Evolutionary conservation across 2,797 vertebrate genomes (phyloP), one percentile per base, ranked within the genome.

Genomic region (Helicolenus hilgendorfi): DNA sequence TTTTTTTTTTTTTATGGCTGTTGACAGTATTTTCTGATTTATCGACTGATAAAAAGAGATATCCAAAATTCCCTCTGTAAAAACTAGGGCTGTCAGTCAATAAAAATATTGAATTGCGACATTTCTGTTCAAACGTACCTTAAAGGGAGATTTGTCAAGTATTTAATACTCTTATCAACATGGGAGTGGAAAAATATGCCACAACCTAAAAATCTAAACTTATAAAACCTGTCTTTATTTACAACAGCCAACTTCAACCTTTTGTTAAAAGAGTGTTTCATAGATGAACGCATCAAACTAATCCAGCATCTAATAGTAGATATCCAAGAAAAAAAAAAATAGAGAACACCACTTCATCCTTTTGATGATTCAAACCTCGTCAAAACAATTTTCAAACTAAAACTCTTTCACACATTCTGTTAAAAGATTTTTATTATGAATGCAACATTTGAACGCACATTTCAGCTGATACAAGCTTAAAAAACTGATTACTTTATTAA

Each of bases 391-490:
- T 53, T 59, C 2, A 81, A 65, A 55, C 13, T 24, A 27, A 70
- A 70, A 41, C 36, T 11, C 18, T 56, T 76, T 33, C 22, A 81
- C 68, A 75, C 77, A 83, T 60, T 76, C 29, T 45, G 2, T n/a
- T n/a, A 70, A 53, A 33, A 68, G 67, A 71, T 83, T 89, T 56
- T 90, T 88, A 78, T 79, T 80, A 80, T 56, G 7, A 86, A 83
- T 4, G 22, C 4, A 79, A 71, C 33, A 84, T 45, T 31, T 63
- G 20, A 63, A 41, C 11, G 14, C 56, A 65, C 15, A 74, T 59
- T 88, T 55, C 15, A 58, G 18, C 45, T 49, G 45, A 81, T 73
- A 62, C 27, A 86, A 75, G 77, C 7, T 9, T 68, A 60, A 1
- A 36, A 83, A 88, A 81, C 80, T 26, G 6, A 63, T 38, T n/a